Evolutionary conservation across 2,113 vertebrate genomes (phyloP).

Genomic region (Lipophrys pholis): DNA sequence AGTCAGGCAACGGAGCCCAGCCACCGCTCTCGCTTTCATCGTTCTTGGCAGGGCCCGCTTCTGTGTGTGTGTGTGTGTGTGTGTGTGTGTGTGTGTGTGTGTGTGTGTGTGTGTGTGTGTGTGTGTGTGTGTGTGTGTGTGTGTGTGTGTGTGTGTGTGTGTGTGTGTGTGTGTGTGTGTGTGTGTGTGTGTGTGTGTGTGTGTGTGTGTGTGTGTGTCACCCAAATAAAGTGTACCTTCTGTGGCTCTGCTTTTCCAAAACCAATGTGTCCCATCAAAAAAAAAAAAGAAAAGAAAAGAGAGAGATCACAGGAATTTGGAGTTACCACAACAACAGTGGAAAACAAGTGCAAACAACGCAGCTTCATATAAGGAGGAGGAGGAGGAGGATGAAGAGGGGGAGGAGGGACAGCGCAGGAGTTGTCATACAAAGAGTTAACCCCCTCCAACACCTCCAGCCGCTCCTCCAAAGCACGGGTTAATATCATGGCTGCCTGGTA

Average conservation of each 20-base stretch:
- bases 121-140: too few species aligned
- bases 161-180: constrained; percentile 26
- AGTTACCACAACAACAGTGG: not conserved
- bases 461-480: constrained; percentile 85
- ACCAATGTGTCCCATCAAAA: constrained; percentile 24
- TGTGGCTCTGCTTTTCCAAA: constrained; percentile 38
- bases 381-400: constrained; percentile 3
- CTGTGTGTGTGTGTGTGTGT: constrained; percentile 25
- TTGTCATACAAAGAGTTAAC: constrained; percentile 88
- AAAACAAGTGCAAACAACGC: not conserved
- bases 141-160: too few species aligned
- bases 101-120: too few species aligned
- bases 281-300: not conserved
- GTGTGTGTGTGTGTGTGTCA: too few species aligned
- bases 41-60: constrained; percentile 55
- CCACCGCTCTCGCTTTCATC: constrained; percentile 60
- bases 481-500: constrained; percentile 94
- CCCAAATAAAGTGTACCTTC: constrained; percentile 49
- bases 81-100: too few species aligned
- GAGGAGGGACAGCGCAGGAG: constrained; percentile 44
- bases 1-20: constrained; percentile 71
- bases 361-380: not conserved
- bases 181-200: constrained; percentile 26
- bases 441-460: constrained; percentile 40
- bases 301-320: constrained; percentile 21